Percentiles rank a stretch among this genome's conserved stretches.
These are phyloP conservation scores for Rhinella marina DNA, from an alignment of 2,797 vertebrate genomes.

Conservation along the genomic window DNA sequence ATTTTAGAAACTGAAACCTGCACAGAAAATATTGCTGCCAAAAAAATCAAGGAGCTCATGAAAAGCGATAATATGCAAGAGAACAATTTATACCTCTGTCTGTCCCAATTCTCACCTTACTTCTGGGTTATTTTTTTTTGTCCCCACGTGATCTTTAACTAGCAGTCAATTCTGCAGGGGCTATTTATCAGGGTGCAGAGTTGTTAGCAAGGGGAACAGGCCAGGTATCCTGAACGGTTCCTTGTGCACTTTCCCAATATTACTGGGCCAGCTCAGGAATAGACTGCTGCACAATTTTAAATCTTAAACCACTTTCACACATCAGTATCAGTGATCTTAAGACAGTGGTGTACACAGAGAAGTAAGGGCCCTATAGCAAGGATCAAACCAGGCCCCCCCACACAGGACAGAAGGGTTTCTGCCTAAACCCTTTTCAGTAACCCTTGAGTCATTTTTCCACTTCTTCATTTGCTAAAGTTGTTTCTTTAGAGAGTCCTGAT, in stretches of 20 bases:
- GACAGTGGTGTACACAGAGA: too few species aligned
- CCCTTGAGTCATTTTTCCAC: too few species aligned
- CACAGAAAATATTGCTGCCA: slow-evolving; percentile 55
- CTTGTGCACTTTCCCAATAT: slow-evolving; percentile 28
- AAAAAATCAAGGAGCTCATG: slow-evolving; percentile 54
- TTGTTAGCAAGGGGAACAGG: slow-evolving; percentile 49
- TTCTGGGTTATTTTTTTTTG: slow-evolving; percentile 26
- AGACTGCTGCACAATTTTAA: background rate
- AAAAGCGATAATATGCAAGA: slow-evolving; percentile 58
- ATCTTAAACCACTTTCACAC: background rate
- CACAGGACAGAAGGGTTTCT: too few species aligned
- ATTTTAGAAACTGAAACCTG: slow-evolving; percentile 59
- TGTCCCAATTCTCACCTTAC: slow-evolving; percentile 59
- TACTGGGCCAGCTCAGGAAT: background rate
- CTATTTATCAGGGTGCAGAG: slow-evolving; percentile 54
- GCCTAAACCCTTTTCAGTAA: too few species aligned
- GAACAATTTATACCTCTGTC: slow-evolving; percentile 58
- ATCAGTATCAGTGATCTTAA: too few species aligned
- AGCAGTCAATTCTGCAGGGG: slow-evolving; percentile 33
- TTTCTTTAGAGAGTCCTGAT: too few species aligned
- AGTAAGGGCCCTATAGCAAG: too few species aligned
- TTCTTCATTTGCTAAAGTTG: too few species aligned
- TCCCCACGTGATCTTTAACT: slow-evolving; percentile 50
- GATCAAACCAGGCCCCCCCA: too few species aligned
- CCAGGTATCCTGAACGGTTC: slow-evolving; percentile 38